Percentiles rank a stretch among this genome's conserved stretches.
phyloP scores from a whole-genome alignment of 1,140 invertebrate species.

The Drosophila funebris region DNA sequence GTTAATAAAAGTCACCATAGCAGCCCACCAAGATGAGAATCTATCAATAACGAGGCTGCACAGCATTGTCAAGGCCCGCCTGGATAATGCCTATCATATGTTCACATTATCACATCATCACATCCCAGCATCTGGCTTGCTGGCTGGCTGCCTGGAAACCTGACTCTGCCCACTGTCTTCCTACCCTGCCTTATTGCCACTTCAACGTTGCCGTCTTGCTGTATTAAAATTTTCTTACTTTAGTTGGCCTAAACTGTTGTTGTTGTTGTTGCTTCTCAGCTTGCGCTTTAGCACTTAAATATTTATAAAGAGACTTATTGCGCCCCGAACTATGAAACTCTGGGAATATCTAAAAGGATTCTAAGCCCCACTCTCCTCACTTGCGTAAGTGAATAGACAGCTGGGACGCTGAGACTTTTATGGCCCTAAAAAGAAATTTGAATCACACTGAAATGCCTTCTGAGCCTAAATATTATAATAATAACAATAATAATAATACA shows the following conservation, averaged over 20 bases:
- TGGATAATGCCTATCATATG: not conserved
- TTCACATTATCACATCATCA: too few species aligned
- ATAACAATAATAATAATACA: not conserved
- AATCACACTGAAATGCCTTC: not conserved
- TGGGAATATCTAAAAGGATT: not conserved
- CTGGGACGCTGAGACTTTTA: not conserved
- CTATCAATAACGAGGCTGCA: conserved; percentile 33
- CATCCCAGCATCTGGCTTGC: not conserved
- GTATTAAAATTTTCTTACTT: conserved; percentile 25
- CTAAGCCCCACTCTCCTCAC: too few species aligned
- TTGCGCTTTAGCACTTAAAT: conserved; percentile 62
- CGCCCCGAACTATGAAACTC: not conserved
- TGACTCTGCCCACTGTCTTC: not conserved
- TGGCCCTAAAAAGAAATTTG: not conserved
- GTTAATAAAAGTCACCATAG: conserved; percentile 24
- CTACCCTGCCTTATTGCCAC: not conserved
- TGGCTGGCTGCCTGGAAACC: not conserved
- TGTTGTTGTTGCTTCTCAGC: conserved; percentile 31
- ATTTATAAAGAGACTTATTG: conserved; percentile 54
- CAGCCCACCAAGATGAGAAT: conserved; percentile 11
- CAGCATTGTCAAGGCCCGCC: not conserved
- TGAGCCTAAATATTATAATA: not conserved
- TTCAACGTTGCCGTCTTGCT: too few species aligned
- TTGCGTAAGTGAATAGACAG: not conserved
- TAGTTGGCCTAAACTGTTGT: conserved; percentile 54